Evolutionary conservation across 2,797 vertebrate genomes (phyloP).

Genomic region (Hyperoplus immaculatus): DNA sequence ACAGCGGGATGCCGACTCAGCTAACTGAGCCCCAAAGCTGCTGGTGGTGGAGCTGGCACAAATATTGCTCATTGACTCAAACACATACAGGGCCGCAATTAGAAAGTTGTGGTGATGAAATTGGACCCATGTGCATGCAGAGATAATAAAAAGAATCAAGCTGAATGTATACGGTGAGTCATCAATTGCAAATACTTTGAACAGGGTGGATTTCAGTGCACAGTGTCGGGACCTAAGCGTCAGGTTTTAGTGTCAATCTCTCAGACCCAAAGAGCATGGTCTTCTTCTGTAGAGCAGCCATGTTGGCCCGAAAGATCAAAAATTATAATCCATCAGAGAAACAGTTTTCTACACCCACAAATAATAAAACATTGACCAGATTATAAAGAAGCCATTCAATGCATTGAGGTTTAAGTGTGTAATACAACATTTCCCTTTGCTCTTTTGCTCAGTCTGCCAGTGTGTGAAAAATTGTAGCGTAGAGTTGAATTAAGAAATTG

Average conservation of each 20-base stretch:
- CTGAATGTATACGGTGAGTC: too few species aligned
- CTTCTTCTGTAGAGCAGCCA: background rate
- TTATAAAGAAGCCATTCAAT: too few species aligned
- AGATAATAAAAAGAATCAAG: background rate
- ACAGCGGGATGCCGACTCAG: conserved; percentile 69
- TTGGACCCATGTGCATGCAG: background rate
- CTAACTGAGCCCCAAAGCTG: conserved; percentile 44
- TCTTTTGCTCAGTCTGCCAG: background rate
- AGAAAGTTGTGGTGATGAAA: background rate
- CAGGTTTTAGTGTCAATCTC: background rate
- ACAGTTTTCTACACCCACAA: background rate
- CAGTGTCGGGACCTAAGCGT: background rate
- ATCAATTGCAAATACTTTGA: too few species aligned
- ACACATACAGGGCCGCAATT: conserved; percentile 9
- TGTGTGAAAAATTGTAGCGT: background rate
- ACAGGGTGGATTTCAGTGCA: background rate
- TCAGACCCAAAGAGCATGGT: background rate
- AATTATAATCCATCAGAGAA: background rate
- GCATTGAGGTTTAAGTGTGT: background rate
- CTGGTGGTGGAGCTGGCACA: conserved; percentile 26
- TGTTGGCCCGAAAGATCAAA: background rate
- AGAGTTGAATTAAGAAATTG: background rate
- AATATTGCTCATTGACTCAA: conserved; percentile 21
- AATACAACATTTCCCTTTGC: background rate
- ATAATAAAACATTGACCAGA: background rate